phyloP scores from a whole-genome alignment of 2,797 vertebrate species.

The Kryptopterus vitreolus region DNA sequence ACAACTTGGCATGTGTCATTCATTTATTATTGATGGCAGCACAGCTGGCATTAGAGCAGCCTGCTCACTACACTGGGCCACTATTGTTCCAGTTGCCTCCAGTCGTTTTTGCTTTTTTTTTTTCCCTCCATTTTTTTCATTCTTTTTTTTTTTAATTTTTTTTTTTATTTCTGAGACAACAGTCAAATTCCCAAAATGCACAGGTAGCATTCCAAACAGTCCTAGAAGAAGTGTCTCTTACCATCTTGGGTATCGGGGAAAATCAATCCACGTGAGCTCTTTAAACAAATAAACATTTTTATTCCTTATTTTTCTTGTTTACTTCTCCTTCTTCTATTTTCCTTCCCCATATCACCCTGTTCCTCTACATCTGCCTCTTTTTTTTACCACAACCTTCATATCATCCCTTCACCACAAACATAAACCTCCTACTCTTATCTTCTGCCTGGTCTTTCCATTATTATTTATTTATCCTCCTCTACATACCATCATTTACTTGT shows the following conservation, averaged over 20 bases:
- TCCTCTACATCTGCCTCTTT: too few relatives aligned
- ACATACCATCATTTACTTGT: too few relatives aligned
- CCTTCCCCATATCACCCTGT: too few relatives aligned
- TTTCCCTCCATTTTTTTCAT: not conserved
- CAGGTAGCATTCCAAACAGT: conserved; percentile 45
- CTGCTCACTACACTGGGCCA: conserved; percentile 17
- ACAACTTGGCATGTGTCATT: conserved; percentile 50
- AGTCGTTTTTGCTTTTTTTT: conserved; percentile 11
- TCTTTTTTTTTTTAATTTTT: not conserved
- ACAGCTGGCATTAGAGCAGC: conserved; percentile 46
- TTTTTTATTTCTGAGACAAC: conserved; percentile 8
- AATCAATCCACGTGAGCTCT: not conserved
- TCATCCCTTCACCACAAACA: too few relatives aligned
- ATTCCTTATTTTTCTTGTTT: too few relatives aligned
- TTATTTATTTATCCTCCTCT: too few relatives aligned
- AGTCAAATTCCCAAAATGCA: conserved; percentile 43
- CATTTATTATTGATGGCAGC: conserved; percentile 52
- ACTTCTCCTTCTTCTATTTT: too few relatives aligned
- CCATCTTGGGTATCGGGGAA: not conserved
- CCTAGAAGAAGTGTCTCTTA: conserved; percentile 33
- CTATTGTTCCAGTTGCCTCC: conserved; percentile 41
- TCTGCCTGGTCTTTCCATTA: too few relatives aligned
- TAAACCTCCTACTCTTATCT: too few relatives aligned
- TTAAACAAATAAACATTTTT: not conserved
- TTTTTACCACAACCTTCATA: too few relatives aligned